These are phyloP conservation scores for Craterocephalus amniculus DNA, from an alignment of 2,797 vertebrate species.

Conservation along the genomic window DNA sequence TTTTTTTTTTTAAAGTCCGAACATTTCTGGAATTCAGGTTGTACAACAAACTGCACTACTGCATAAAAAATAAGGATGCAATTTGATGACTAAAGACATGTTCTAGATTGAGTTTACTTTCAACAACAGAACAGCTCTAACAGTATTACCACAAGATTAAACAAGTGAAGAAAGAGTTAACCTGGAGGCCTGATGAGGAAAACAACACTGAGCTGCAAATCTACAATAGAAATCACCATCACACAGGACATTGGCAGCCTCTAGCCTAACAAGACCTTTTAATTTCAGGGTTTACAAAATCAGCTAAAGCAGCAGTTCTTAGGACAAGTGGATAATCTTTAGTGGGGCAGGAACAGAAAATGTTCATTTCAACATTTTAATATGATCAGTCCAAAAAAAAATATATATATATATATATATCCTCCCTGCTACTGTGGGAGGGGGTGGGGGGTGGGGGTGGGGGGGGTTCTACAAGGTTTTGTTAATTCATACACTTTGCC, in stretches of 20 bases:
- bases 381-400: neutral
- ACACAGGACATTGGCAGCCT: slow-evolving; percentile 16
- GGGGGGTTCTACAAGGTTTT: neutral
- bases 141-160: slow-evolving; percentile 16
- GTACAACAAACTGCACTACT: neutral
- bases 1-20: neutral
- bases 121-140: slow-evolving; percentile 14
- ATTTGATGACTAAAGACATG: slow-evolving; percentile 3
- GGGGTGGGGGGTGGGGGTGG: too few relatives aligned
- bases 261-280: slow-evolving; percentile 9
- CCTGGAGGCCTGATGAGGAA: slow-evolving; percentile 6
- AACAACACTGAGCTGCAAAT: slow-evolving; percentile 21
- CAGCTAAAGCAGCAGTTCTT: slow-evolving; percentile 29
- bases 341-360: neutral
- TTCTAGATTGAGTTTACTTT: neutral
- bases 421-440: too few relatives aligned
- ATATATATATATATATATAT: too few relatives aligned
- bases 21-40: too few relatives aligned
- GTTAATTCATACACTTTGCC: neutral
- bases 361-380: neutral
- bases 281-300: slow-evolving; percentile 29
- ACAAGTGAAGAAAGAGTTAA: slow-evolving; percentile 15
- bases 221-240: slow-evolving; percentile 12
- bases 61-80: neutral
- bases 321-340: slow-evolving; percentile 13